A percentile compares a stretch with the other conserved stretches of the same genome.
These are phyloP conservation scores for Squalus acanthias DNA, from an alignment of 2,797 vertebrate genomes.

Conservation along the genomic window DNA sequence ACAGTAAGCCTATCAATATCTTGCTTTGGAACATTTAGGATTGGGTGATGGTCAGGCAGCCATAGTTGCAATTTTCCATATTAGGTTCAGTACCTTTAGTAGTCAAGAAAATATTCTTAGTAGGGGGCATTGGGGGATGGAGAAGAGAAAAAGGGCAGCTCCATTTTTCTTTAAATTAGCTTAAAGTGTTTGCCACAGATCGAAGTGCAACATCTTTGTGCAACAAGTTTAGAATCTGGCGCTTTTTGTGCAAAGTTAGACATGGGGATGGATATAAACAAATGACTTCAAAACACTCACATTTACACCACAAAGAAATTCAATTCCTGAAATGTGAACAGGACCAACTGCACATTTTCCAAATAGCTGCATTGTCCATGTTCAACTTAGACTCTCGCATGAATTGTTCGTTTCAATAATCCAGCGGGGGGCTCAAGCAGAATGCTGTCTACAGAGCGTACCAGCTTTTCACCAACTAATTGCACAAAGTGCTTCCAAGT, in stretches of 20 bases:
- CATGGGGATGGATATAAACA: background rate
- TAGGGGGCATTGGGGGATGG: background rate
- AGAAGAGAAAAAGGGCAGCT: background rate
- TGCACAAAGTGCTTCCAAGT: constrained; percentile 25
- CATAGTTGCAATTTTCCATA: background rate
- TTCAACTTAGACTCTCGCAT: constrained; percentile 12
- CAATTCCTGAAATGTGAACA: background rate
- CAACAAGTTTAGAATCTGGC: background rate
- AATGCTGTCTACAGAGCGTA: background rate
- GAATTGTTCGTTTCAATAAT: constrained; percentile 6
- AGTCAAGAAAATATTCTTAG: background rate
- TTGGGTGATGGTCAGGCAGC: background rate
- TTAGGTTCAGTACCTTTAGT: background rate
- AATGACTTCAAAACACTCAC: constrained; percentile 13
- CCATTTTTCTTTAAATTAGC: background rate
- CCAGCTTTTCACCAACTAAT: constrained; percentile 23
- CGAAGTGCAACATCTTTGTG: background rate
- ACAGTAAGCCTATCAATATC: background rate
- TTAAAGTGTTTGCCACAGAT: background rate
- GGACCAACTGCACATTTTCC: background rate
- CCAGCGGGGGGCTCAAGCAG: background rate
- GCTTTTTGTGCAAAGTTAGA: background rate
- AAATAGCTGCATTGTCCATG: background rate
- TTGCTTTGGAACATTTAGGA: background rate
- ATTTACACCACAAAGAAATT: background rate